phyloP scores from a whole-genome alignment of 2,888 invertebrate species.

The Cosmorhoe ocellata region DNA sequence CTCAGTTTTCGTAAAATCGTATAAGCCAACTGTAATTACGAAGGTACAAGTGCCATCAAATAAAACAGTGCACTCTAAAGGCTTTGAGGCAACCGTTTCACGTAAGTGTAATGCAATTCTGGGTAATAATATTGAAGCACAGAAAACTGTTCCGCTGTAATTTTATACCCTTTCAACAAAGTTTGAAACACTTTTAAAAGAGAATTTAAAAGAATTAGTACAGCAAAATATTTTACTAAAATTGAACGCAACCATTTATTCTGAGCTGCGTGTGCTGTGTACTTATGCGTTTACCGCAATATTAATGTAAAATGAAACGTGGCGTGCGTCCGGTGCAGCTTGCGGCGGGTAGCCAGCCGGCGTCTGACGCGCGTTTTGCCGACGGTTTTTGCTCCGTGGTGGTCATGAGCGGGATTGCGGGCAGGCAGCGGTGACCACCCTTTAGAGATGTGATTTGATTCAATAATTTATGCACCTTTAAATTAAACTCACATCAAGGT shows the following conservation, averaged over 20 bases:
- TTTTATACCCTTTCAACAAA: no score
- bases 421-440: conserved; percentile 30
- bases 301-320: conserved; percentile 38
- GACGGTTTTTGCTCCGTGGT: conserved; percentile 55
- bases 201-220: no score
- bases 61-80: conserved; percentile 56
- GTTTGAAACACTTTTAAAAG: no score
- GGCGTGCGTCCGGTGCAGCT: conserved; percentile 56
- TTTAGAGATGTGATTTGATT: conserved; percentile 16
- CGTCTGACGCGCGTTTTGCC: conserved; percentile 52
- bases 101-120: conserved; percentile 67
- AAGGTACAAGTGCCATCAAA: conserved; percentile 57
- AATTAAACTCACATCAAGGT: background rate
- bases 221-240: no score
- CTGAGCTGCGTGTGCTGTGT: background rate
- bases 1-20: conserved; percentile 36
- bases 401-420: conserved; percentile 25
- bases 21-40: conserved; percentile 60
- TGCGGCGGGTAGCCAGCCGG: conserved; percentile 65
- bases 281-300: conserved; percentile 29
- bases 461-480: background rate
- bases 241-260: no score
- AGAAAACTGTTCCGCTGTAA: conserved; percentile 1
- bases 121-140: conserved; percentile 27
- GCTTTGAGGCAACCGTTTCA: conserved; percentile 60